Base-by-base conservation (phyloP, 2,888 invertebrate genomes). In the Apamea epomidion region DNA sequence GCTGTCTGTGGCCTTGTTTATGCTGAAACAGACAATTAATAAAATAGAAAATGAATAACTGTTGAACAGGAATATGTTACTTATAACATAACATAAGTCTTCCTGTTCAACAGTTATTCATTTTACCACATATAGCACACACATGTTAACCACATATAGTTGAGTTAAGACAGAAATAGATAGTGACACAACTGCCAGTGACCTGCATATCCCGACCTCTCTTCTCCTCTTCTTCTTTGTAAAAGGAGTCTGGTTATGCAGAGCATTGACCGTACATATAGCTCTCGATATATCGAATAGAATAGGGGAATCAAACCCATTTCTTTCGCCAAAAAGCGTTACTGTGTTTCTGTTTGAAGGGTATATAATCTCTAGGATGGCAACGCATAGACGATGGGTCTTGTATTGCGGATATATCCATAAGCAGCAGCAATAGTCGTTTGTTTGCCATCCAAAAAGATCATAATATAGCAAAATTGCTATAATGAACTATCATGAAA, bases 1-100 rank as follows among this genome's bases (percentile, higher is more conserved):
- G 67, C 71, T 83, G 1, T 84, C 85, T 0, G 90, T 87, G 2
- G 74, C 76, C 80, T 80, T 87, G 79, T 91, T 90, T 2, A 89
- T 74, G 71, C 90, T 91, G 73, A 69, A 90, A 90, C 1, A 54
- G 5, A 29, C 5, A 60, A 6, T 51, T 18, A 7, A 29, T 21
- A 29, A n/a, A 0, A 21, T 18, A 0, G 12, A 60, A n/a, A 60
- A n/a, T 5, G 1, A 12, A 14, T 5, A 58, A 25, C 25, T n/a
- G 25, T 51, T 21, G 51, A 51, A 58, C 58, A n/a, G 10, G 1
- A n/a, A n/a, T 2, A 60, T 2, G n/a, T n/a, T 37, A 42, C 42
- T 42, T 42, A 42, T 7, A 42, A 42, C 42, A 6, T 42, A 42
- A 7, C 42, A 6, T 42, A 42, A 7, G 42, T 42, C 42, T 42